Conservation (phyloP, 2,797 vertebrate genomes). For the Peromyscus nudipes region DNA sequence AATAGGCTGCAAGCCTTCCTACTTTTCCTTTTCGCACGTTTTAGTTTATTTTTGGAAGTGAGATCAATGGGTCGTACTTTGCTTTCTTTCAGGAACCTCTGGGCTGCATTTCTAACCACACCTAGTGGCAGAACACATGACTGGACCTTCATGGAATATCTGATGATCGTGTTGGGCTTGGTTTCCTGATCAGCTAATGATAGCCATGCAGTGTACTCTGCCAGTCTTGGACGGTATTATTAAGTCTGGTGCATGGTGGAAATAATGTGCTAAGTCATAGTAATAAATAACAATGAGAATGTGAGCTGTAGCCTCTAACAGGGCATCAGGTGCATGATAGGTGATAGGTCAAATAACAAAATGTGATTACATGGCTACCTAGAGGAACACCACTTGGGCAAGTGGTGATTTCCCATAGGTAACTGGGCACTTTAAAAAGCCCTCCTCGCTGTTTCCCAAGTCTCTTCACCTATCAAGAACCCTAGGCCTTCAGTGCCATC, state of each 20-base stretch:
- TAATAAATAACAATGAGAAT: neutral
- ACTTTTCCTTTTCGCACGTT: constrained; percentile 59
- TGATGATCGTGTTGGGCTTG: constrained; percentile 35
- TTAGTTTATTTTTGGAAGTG: constrained; percentile 79
- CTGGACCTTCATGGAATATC: constrained; percentile 65
- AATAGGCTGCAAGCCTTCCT: constrained; percentile 28
- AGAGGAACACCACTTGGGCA: neutral
- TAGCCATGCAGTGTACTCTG: neutral
- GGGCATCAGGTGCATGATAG: neutral
- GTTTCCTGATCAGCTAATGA: constrained; percentile 66
- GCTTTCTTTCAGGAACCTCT: constrained; percentile 66
- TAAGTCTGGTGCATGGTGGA: constrained; percentile 42
- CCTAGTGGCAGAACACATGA: constrained; percentile 29
- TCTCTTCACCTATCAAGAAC: neutral
- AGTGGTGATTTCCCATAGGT: neutral
- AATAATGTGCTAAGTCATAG: constrained; percentile 53
- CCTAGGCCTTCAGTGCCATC: neutral
- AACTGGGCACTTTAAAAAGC: neutral
- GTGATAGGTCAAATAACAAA: constrained; percentile 3
- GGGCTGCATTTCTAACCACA: constrained; percentile 56
- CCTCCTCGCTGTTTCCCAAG: neutral
- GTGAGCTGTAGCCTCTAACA: neutral
- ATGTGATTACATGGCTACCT: neutral
- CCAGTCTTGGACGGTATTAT: constrained; percentile 28
- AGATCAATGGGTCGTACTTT: constrained; percentile 63